Base-by-base conservation (phyloP, 2,797 vertebrate species). In the Gadopsis bispinosus region DNA sequence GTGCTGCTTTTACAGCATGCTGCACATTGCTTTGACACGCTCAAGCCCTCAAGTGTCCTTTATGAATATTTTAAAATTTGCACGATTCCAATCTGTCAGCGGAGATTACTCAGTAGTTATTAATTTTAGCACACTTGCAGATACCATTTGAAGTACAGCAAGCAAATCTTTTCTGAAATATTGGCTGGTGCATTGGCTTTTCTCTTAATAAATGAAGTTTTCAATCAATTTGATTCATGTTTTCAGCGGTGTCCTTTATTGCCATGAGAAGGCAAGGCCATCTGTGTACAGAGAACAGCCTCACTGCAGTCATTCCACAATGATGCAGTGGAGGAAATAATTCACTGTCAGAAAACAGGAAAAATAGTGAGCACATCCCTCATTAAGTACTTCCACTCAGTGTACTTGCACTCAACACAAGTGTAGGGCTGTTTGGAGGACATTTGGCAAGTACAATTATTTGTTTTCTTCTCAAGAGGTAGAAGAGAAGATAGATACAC, bases 51-150 rank as follows among this genome's bases (percentile, higher is more conserved):
- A 63, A 83, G 65, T 88, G 86, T 86, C 83, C 87, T 90, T 75
- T 71, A 89, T 92, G 79, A 88, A 92, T 93, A 91, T 90, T 91
- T 89, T 3, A 88, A 75, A 61, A 29, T 73, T 19, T 73, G 74
- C 64, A 72, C 80, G 78, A 89, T 69, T 89, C 83, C 81, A 62
- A 83, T 85, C 87, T 87, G 88, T 89, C 90, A 84, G 2, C 69
- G 60, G 60, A 14, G 62, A 85, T 91, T 66, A 84, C 78, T 86
- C 80, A 81, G 62, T 73, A 62, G 31, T 26, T 79, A 61, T 84
- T 80, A 54, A 77, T 83, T 79, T 79, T 39, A 73, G 61, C 43
- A 41, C 39, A 60, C 50, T 53, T 11, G 58, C 51, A 72, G 66
- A 31, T 37, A 73, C 12, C 26, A 3, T 48, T 37, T 60, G 62